A percentile compares a stretch with the other conserved stretches of the same genome.
phyloP scores from a whole-genome alignment of 2,888 invertebrate genomes.

The Aphodius sticticus region DNA sequence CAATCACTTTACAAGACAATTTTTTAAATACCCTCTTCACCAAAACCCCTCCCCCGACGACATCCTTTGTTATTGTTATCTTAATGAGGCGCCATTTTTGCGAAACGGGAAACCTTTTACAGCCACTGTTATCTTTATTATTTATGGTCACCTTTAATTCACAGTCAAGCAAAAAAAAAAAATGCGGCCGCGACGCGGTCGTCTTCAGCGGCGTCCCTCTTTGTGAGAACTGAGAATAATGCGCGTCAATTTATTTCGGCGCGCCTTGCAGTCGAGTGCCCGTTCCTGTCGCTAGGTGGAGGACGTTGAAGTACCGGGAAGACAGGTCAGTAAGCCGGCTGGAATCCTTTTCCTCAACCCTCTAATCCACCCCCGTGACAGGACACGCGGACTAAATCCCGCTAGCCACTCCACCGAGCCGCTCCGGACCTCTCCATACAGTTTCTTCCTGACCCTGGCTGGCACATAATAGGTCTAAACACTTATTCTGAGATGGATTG shows the following conservation, averaged over 20 bases:
- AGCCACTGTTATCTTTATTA: background rate
- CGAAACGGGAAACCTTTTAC: background rate
- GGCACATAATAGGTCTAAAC: background rate
- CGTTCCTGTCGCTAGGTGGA: background rate
- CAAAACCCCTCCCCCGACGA: background rate
- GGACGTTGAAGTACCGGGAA: conserved; percentile 10
- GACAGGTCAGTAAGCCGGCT: conserved; percentile 23
- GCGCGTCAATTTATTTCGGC: background rate
- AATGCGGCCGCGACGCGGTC: background rate
- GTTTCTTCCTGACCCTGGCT: background rate
- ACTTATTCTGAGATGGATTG: background rate
- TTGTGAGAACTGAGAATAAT: background rate
- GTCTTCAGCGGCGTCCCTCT: background rate
- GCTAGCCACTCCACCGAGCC: background rate
- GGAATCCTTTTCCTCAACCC: conserved; percentile 17
- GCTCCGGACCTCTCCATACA: background rate
- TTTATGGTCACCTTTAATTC: conserved; percentile 4
- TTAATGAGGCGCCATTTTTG: background rate
- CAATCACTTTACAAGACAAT: background rate
- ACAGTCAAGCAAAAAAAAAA: background rate
- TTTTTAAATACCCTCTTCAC: background rate
- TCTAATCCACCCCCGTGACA: conserved; percentile 24
- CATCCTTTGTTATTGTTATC: background rate
- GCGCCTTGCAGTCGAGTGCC: background rate
- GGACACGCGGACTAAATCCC: conserved; percentile 18